Conservation (phyloP, 2,888 invertebrate species). For the Amphipoea lucens region DNA sequence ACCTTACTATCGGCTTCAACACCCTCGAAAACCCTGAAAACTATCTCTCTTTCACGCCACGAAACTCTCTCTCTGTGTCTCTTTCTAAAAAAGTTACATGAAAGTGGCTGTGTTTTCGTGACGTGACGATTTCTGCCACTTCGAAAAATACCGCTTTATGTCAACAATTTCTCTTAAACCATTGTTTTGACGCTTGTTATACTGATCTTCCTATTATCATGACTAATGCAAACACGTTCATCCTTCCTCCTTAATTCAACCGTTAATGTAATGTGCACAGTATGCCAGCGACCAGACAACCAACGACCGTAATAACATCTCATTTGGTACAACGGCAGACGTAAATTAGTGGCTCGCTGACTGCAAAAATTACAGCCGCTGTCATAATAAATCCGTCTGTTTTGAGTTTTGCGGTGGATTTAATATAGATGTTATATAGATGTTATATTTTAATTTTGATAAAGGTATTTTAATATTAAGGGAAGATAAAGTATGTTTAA, state of each 20-base stretch:
- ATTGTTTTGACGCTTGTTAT: not conserved
- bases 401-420: conserved; percentile 17
- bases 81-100: not conserved
- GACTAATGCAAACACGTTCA: not conserved
- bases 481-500: not conserved
- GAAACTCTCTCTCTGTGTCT: not conserved
- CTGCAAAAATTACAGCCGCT: conserved; percentile 50
- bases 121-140: not conserved
- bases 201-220: not conserved
- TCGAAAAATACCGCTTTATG: not conserved
- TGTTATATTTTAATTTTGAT: not conserved
- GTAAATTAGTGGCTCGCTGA: conserved; percentile 41
- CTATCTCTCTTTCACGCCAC: not conserved
- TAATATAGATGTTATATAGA: not conserved
- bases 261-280: conserved; percentile 28
- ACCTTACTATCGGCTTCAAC: not conserved
- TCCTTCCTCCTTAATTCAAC: not conserved
- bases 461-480: not conserved
- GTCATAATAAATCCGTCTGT: conserved; percentile 47
- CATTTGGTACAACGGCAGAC: conserved; percentile 39
- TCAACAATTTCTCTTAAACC: not conserved
- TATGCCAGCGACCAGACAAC: conserved; percentile 4
- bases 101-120: not conserved
- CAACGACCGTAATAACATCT: conserved; percentile 46
- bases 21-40: not conserved